Percentiles rank a stretch among this genome's conserved stretches.
Conservation (phyloP, 2,113 vertebrate species). For the Xenopus borealis region DNA sequence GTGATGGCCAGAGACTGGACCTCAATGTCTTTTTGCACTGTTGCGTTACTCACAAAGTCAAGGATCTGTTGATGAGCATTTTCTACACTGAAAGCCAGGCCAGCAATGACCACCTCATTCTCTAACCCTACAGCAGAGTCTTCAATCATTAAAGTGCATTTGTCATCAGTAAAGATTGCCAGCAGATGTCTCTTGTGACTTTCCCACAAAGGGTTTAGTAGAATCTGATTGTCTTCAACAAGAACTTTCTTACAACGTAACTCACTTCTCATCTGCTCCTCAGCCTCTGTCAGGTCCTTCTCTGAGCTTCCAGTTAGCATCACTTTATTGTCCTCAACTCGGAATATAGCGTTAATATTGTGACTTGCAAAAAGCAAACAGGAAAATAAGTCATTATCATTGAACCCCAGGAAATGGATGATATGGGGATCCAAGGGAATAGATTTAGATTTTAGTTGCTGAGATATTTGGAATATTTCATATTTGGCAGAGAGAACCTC, state of each 20-base stretch:
- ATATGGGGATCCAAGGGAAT: conserved; percentile 56
- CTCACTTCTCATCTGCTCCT: conserved; percentile 55
- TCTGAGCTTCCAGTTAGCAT: conserved; percentile 59
- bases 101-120: conserved; percentile 64
- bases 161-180: conserved; percentile 47
- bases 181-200: conserved; percentile 49
- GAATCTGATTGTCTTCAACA: conserved; percentile 60
- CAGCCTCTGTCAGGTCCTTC: conserved; percentile 61
- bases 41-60: conserved; percentile 67
- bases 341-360: conserved; percentile 65
- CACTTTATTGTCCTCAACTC: conserved; percentile 53
- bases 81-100: conserved; percentile 58
- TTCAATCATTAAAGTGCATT: conserved; percentile 50
- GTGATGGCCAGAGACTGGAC: conserved; percentile 49
- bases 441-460: conserved; percentile 52
- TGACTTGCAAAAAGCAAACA: conserved; percentile 62
- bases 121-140: conserved; percentile 22
- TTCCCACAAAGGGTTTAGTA: conserved; percentile 63
- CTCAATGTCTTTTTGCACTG: conserved; percentile 54
- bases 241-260: conserved; percentile 56
- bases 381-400: conserved; percentile 59
- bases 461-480: conserved; percentile 56
- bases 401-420: conserved; percentile 60
- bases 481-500: conserved; percentile 69
- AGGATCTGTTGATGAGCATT: conserved; percentile 53